A percentile compares a stretch with the other conserved stretches of the same genome.
Conservation (phyloP, 2,797 vertebrate genomes). For the Enteromius radiatus region DNA sequence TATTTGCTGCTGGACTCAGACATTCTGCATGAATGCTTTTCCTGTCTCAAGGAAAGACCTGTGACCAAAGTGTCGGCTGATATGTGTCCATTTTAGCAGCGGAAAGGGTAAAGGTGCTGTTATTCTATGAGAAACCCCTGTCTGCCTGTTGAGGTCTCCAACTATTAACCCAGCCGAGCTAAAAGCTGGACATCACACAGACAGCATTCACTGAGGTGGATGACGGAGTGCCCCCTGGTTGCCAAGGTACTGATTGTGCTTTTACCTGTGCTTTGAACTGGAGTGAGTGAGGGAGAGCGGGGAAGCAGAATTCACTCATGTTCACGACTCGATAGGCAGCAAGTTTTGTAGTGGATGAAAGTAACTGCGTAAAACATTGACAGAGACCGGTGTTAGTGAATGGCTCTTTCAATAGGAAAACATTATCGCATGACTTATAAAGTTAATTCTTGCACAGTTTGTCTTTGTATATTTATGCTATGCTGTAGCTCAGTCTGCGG, state of each 20-base stretch:
- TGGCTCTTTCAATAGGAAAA: background rate
- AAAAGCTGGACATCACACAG: constrained; percentile 49
- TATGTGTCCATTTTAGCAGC: constrained; percentile 34
- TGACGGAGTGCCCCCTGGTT: constrained; percentile 40
- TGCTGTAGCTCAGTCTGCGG: background rate
- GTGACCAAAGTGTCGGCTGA: constrained; percentile 29
- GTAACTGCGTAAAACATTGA: background rate
- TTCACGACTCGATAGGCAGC: constrained; percentile 16
- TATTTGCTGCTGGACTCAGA: constrained; percentile 22
- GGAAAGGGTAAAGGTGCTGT: constrained; percentile 30
- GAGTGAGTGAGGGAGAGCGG: constrained; percentile 28
- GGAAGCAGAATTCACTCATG: constrained; percentile 25
- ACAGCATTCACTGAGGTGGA: constrained; percentile 38
- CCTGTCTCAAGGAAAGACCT: constrained; percentile 1
- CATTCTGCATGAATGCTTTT: constrained; percentile 45
- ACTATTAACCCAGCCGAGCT: constrained; percentile 51
- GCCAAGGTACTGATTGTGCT: constrained; percentile 47
- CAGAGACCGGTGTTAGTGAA: background rate
- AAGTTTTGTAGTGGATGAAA: background rate
- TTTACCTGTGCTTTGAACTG: constrained; percentile 48
- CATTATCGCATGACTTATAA: background rate
- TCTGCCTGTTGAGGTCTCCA: constrained; percentile 33
- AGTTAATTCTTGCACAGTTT: background rate
- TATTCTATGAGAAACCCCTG: constrained; percentile 36
- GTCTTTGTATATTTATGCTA: too few species aligned